These are phyloP conservation scores for Hetaerina titia DNA, from an alignment of 2,888 invertebrate species.

Conservation along the genomic window DNA sequence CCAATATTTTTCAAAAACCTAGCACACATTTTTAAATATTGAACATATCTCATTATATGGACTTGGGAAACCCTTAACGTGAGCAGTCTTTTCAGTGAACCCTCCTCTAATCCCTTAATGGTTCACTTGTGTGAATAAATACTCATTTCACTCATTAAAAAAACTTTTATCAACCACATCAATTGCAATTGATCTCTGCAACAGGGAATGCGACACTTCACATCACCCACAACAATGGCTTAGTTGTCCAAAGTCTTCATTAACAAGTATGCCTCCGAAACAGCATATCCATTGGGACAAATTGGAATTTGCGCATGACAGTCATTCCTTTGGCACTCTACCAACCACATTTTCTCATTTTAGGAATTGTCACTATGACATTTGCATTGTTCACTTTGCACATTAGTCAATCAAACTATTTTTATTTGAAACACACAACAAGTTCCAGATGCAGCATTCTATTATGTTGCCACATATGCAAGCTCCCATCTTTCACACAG, in stretches of 20 bases:
- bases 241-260: conserved; percentile 32
- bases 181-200: conserved; percentile 14
- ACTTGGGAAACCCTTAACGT: conserved; percentile 34
- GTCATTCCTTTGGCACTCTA: conserved; percentile 52
- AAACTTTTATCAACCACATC: conserved; percentile 36
- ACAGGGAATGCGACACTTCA: background rate
- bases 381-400: conserved; percentile 9
- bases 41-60: conserved; percentile 38
- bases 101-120: background rate
- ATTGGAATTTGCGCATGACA: background rate
- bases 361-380: conserved; percentile 12
- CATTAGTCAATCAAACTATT: conserved; percentile 33
- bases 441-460: conserved; percentile 11
- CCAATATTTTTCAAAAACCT: conserved; percentile 37
- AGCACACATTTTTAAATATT: conserved; percentile 9
- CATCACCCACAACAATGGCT: conserved; percentile 35
- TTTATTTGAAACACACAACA: conserved; percentile 38
- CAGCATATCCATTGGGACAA: background rate
- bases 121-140: conserved; percentile 40
- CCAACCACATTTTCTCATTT: conserved; percentile 35
- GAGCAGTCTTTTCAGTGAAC: conserved; percentile 33
- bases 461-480: conserved; percentile 43
- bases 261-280: conserved; percentile 51
- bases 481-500: conserved; percentile 52
- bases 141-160: conserved; percentile 32